Evolutionary conservation across 2,113 vertebrate genomes (phyloP).

Genomic region (Pitta sordida): DNA sequence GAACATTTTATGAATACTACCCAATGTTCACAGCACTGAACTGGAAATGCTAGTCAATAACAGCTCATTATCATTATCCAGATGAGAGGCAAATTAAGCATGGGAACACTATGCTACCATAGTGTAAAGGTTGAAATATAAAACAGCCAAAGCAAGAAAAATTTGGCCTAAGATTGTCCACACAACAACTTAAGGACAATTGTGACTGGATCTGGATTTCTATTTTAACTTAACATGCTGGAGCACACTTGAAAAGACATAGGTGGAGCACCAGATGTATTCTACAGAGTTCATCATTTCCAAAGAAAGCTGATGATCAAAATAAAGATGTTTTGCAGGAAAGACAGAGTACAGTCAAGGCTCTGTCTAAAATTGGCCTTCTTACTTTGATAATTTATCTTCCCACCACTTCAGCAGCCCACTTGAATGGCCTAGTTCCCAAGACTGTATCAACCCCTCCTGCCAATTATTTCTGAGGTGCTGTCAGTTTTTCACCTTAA

Average conservation of each 20-base stretch:
- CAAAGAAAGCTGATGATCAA: neutral
- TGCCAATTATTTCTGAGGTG: neutral
- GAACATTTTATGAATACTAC: constrained; percentile 68
- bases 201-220: neutral
- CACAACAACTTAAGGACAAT: neutral
- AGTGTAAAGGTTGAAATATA: constrained; percentile 51
- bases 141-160: constrained; percentile 40
- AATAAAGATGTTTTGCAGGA: neutral
- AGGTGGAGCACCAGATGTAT: neutral
- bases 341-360: neutral
- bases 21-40: constrained; percentile 66
- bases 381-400: neutral
- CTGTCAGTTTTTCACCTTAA: neutral
- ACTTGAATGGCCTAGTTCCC: neutral
- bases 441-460: neutral
- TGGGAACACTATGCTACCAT: constrained; percentile 33
- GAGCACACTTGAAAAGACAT: neutral
- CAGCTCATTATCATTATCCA: constrained; percentile 68
- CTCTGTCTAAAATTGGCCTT: neutral
- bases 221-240: neutral
- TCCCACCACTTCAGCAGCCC: neutral
- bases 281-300: neutral
- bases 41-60: constrained; percentile 70
- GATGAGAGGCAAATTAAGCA: constrained; percentile 70
- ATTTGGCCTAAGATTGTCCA: neutral